These are phyloP conservation scores for Lycodopsis pacificus DNA, from an alignment of 2,797 vertebrate genomes.

Conservation along the genomic window DNA sequence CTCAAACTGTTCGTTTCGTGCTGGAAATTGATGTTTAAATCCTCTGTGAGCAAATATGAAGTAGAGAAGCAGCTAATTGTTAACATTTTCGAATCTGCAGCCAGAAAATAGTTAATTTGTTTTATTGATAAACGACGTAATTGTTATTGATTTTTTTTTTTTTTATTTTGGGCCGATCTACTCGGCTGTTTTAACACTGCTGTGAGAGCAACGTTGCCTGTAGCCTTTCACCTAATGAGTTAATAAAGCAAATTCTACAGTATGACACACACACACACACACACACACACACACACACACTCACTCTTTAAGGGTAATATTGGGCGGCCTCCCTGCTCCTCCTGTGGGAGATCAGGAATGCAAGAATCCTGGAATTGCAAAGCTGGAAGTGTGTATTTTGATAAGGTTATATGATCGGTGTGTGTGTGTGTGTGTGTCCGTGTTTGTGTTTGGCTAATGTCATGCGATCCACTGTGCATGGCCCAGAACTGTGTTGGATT, in stretches of 20 bases:
- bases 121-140: background rate
- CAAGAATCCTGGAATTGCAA: constrained; percentile 46
- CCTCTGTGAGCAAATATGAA: too few species aligned
- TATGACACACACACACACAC: background rate
- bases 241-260: background rate
- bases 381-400: constrained; percentile 64
- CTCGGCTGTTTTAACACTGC: too few species aligned
- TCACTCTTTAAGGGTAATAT: constrained; percentile 25
- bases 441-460: constrained; percentile 47
- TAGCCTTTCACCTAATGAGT: too few species aligned
- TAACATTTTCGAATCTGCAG: background rate
- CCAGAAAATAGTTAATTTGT: background rate
- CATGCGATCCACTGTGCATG: constrained; percentile 51
- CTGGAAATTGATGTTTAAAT: background rate
- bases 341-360: constrained; percentile 67
- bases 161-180: too few species aligned
- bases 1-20: background rate
- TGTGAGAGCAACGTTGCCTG: too few species aligned
- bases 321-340: constrained; percentile 24
- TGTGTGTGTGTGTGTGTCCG: constrained; percentile 35
- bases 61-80: background rate
- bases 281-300: constrained; percentile 15
- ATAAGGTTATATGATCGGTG: constrained; percentile 52
- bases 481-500: constrained; percentile 49
- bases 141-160: too few species aligned